Conservation (phyloP, 2,113 vertebrate species). For the Mastomys natalensis region DNA sequence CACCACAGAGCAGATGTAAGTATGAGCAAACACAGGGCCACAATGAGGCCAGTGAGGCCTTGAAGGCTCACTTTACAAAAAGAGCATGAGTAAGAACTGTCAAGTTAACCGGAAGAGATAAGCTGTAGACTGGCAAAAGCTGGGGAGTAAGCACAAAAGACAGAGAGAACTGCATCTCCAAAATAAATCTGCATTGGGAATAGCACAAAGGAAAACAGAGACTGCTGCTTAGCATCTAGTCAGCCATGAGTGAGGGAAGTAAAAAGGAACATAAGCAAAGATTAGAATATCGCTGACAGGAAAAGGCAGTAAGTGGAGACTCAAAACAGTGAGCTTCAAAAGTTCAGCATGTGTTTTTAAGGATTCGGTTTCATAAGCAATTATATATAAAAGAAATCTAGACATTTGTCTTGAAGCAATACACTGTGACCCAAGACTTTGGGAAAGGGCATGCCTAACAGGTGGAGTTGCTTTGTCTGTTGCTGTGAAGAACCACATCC, state of each 20-base stretch:
- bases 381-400: background rate
- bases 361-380: background rate
- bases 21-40: conserved; percentile 31
- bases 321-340: background rate
- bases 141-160: background rate
- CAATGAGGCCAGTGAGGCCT: background rate
- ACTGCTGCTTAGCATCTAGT: background rate
- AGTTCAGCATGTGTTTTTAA: background rate
- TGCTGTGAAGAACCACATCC: background rate
- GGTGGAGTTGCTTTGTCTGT: background rate
- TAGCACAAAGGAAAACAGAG: background rate
- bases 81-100: background rate
- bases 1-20: conserved; percentile 3
- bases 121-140: background rate
- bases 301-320: background rate
- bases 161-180: background rate
- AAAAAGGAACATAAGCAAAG: background rate
- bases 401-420: background rate
- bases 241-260: background rate
- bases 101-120: conserved; percentile 34
- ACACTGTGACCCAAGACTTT: background rate
- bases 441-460: background rate
- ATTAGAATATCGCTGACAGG: background rate
- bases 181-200: background rate
- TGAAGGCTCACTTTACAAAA: background rate